These are phyloP conservation scores for Yasuhikotakia modesta DNA, from an alignment of 2,797 vertebrate genomes.

Conservation along the genomic window DNA sequence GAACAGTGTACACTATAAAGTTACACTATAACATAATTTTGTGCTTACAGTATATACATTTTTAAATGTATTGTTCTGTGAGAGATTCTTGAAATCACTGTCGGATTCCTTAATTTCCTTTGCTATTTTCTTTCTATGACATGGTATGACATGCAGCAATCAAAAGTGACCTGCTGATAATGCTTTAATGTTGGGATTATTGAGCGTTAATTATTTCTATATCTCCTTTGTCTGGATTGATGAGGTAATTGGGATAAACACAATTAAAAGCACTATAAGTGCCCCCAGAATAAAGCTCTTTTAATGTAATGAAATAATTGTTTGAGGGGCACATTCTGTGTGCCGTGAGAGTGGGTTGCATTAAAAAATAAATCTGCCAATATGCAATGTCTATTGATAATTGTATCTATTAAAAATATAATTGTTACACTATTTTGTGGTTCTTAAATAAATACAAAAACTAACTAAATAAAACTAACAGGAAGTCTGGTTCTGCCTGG, in stretches of 20 bases:
- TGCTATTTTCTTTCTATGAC: neutral
- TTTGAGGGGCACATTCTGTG: neutral
- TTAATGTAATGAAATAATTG: too few relatives aligned
- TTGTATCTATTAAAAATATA: neutral
- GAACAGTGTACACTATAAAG: too few relatives aligned
- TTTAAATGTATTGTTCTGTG: neutral
- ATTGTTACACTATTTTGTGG: neutral
- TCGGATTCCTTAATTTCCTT: neutral
- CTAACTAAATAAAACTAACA: slow-evolving; percentile 28
- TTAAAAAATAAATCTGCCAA: neutral
- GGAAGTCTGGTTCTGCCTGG: slow-evolving; percentile 44
- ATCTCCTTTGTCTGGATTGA: neutral
- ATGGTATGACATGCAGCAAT: neutral
- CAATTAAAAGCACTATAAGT: neutral
- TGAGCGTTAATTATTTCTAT: neutral
- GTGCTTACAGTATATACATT: neutral
- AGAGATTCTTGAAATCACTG: neutral
- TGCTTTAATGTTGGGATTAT: neutral
- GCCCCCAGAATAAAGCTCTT: neutral
- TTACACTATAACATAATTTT: too few relatives aligned
- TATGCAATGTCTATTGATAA: neutral
- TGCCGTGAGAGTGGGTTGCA: neutral
- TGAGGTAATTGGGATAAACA: neutral
- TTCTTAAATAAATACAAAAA: slow-evolving; percentile 43
- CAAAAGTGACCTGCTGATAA: neutral